A percentile compares a stretch with the other conserved stretches of the same genome.
These are phyloP conservation scores for Synchiropus splendidus DNA, from an alignment of 2,113 vertebrate genomes.

Conservation along the genomic window DNA sequence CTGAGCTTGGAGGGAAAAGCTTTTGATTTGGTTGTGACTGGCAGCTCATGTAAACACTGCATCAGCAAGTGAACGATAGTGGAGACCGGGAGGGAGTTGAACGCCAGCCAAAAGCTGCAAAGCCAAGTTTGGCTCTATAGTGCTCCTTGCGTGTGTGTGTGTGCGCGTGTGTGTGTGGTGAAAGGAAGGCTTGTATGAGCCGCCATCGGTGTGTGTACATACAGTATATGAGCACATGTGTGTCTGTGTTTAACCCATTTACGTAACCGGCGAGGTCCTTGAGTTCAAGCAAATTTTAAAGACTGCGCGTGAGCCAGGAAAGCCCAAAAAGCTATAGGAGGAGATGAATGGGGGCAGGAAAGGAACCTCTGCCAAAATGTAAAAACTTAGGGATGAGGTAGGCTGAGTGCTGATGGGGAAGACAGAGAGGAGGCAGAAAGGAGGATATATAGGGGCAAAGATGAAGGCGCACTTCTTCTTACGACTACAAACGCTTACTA, in stretches of 20 bases:
- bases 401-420: constrained; percentile 20
- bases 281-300: constrained; percentile 57
- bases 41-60: constrained; percentile 61
- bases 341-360: constrained; percentile 13
- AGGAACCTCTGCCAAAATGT: constrained; percentile 29
- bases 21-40: constrained; percentile 61
- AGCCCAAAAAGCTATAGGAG: constrained; percentile 31
- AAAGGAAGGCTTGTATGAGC: constrained; percentile 35
- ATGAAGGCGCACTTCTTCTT: no score
- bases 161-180: constrained; percentile 17
- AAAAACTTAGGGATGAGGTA: constrained; percentile 25
- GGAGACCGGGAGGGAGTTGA: constrained; percentile 48
- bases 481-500: no score
- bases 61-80: constrained; percentile 53
- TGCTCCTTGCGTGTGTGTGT: constrained; percentile 8
- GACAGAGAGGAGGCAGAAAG: constrained; percentile 17
- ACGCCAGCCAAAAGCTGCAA: constrained; percentile 55
- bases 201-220: constrained; percentile 33
- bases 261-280: constrained; percentile 51
- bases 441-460: constrained; percentile 21
- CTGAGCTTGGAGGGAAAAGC: constrained; percentile 43
- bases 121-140: constrained; percentile 58
- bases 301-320: constrained; percentile 36
- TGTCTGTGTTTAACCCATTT: constrained; percentile 57
- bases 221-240: constrained; percentile 45